phyloP scores from a whole-genome alignment of 2,113 vertebrate genomes.

The Lophotis ruficrista region DNA sequence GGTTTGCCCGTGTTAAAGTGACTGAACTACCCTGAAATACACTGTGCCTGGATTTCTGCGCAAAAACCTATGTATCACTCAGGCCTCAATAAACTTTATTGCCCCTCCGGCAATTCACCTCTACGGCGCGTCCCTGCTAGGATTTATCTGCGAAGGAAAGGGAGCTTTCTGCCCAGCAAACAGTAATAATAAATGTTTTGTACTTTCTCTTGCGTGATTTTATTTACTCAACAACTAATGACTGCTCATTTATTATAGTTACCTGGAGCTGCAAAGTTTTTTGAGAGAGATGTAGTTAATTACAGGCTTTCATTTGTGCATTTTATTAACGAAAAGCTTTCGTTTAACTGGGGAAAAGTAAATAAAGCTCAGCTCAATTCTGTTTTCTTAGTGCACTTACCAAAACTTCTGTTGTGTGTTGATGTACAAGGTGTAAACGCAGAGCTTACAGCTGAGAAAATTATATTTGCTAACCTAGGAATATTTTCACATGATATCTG shows the following conservation, averaged over 20 bases:
- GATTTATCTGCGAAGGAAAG: conserved; percentile 41
- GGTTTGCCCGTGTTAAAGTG: neutral
- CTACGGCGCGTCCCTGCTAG: conserved; percentile 4
- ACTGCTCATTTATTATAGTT: conserved; percentile 38
- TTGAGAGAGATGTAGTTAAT: conserved; percentile 7
- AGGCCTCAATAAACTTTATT: conserved; percentile 30
- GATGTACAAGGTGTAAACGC: neutral
- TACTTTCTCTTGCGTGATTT: neutral
- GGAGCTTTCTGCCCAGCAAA: neutral
- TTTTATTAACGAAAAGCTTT: conserved; percentile 25
- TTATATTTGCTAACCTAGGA: neutral
- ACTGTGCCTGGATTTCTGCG: neutral
- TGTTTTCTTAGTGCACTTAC: neutral
- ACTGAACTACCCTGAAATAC: conserved; percentile 5
- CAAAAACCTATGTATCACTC: conserved; percentile 5
- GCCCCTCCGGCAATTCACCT: conserved; percentile 12
- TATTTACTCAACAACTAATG: conserved; percentile 41
- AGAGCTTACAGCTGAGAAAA: neutral
- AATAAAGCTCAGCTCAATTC: neutral
- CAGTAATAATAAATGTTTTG: conserved; percentile 12
- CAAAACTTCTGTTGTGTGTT: neutral
- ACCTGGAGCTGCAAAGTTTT: conserved; percentile 31
- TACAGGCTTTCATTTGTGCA: conserved; percentile 16
- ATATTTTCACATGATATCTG: neutral
- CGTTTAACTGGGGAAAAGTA: neutral